Evolutionary conservation across 2,113 vertebrate species (phyloP), one percentile per base, ranked within the genome.

Genomic region (Plestiodon gilberti): DNA sequence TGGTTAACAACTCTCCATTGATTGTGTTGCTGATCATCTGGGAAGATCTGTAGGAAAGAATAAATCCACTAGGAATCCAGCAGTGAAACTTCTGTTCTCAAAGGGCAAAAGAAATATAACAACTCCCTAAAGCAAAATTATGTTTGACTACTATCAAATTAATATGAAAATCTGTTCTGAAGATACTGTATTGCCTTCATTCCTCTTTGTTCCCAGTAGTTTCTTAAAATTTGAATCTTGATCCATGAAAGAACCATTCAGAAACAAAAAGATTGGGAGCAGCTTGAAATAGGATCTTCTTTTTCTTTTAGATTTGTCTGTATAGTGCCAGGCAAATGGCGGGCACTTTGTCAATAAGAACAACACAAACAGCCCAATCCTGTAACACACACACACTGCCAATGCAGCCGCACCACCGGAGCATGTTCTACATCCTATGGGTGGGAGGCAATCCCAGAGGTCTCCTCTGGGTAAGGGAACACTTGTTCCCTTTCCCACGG

Each of bases 211-310:
- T 30, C 64, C 69, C 87, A 88, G 10, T 57, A 10, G 11, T 57
- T 57, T 79, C 55, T 87, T 92, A 90, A 90, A 88, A 85, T 65
- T 78, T 25, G 90, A 85, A 90, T 89, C 64, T 28, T 10, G 88
- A 90, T 52, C 86, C 22, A 35, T 84, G 79, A 88, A 85, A 62
- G 79, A 91, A 79, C 52, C 90, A 84, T 14, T 33, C 40, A 48
- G 71, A 57, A 71, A 69, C 55, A 62, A 83, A 74, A 14, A 20
- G 13, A 62, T 40, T 79, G 11, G 78, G 10, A 61, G n/a, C 55
- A 57, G 30, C 3, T 35, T 57, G 13, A 6, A 17, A 17, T 4
- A n/a, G 35, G 14, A 48, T 23, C 25, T 76, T 76, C 25, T 52
- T 52, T 75, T 48, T 30, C 14, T 14, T 75, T 52, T 76, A 48